These are phyloP conservation scores for Myotis findleyi DNA, from an alignment of 2,797 vertebrate species.

Conservation along the genomic window DNA sequence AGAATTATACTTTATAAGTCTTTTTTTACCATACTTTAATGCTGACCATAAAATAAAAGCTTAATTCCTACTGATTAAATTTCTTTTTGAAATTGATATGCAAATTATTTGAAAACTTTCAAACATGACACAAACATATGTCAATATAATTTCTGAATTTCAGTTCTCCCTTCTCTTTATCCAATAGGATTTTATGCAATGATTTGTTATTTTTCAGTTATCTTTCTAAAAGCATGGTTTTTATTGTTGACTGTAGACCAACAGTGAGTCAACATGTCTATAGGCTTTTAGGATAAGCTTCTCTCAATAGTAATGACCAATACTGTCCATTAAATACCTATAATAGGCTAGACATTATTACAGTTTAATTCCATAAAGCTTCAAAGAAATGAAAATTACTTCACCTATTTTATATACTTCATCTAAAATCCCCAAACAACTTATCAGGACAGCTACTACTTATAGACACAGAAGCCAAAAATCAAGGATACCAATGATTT, in stretches of 20 bases:
- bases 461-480: background rate
- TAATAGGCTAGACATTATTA: background rate
- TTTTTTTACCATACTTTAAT: constrained; percentile 36
- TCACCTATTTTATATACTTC: background rate
- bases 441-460: background rate
- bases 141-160: background rate
- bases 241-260: background rate
- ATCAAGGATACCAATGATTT: background rate
- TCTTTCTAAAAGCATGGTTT: background rate
- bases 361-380: background rate
- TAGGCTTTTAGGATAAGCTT: background rate
- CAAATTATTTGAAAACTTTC: constrained; percentile 12
- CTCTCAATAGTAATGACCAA: background rate
- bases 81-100: background rate
- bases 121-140: constrained; percentile 2
- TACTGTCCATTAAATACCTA: background rate
- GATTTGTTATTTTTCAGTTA: constrained; percentile 5
- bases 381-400: background rate
- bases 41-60: background rate
- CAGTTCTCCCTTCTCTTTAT: background rate
- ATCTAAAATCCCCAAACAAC: background rate
- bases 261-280: background rate
- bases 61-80: background rate
- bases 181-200: background rate
- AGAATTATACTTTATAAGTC: background rate